Base-by-base conservation (phyloP, 2,888 invertebrate genomes). In the Loripinus fragilis region DNA sequence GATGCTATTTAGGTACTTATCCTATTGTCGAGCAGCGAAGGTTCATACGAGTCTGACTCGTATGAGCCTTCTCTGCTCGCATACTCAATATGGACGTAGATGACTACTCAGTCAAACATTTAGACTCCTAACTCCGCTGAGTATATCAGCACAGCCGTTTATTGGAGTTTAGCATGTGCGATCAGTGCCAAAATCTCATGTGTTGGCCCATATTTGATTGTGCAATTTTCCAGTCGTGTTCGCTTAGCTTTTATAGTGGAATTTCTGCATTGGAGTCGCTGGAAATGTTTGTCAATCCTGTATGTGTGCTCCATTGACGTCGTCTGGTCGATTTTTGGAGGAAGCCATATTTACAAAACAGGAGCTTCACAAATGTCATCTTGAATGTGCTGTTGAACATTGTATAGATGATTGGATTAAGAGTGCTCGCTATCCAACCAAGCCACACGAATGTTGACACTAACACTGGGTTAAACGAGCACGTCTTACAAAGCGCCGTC, bases 401-500 rank as follows among this genome's bases (percentile, higher is more conserved):
- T 20, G 93, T 93, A 86, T 93, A 93, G 65, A 93, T 92, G 74
- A 93, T 93, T 12, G 93, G 93, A 77, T 93, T 93, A 25, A 93
- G 88, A 0, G 91, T 93, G 71, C 92, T 92, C n/a, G 92, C 92
- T 10, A 91, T 86, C 85, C 92, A 93, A 15, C 93, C 93, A 10
- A 93, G 81, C 93, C 93, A 93, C 30, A 93, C 90, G 69, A 91
- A 93, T 23, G 88, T 89, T 5, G 92, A 90, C 65, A 93, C 87
- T 15, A 93, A 81, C 0, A 86, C 87, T 5, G 91, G 91, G 41
- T 94, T 96, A 70, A 96, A 95, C 70, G 97, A 95, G 77, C 96
- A 95, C 48, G 95, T 95, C 90, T 97, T 97, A 91, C 97, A 98
- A 85, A 96, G 95, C 5, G 85, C 89, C 25, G 86, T 87, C 55